Percentiles rank a stretch among this genome's conserved stretches.
Conservation (phyloP, 64 coral and sea anemone genomes). For the Actinia equina region DNA sequence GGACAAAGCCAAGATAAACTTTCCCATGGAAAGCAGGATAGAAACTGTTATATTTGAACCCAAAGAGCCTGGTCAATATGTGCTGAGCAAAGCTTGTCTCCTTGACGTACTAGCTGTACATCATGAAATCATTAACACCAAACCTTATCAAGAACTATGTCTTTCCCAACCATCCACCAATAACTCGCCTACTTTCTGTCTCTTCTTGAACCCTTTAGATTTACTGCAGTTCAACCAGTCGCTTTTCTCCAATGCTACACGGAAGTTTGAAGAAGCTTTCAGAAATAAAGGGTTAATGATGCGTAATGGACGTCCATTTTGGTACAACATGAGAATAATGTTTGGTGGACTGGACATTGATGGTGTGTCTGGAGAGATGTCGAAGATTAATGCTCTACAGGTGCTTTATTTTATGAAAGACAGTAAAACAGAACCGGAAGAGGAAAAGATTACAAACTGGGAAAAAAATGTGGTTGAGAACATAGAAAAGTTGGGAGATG, state of each 20-base stretch:
- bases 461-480: constrained; percentile 40
- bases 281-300: constrained; percentile 34
- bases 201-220: constrained; percentile 51
- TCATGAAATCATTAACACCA: constrained; percentile 21
- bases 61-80: background rate
- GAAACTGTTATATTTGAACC: constrained; percentile 30
- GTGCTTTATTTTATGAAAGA: constrained; percentile 42
- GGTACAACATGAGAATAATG: constrained; percentile 50
- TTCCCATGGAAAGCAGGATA: constrained; percentile 30
- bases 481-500: background rate
- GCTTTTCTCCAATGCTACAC: constrained; percentile 4
- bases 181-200: constrained; percentile 23
- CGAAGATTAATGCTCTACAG: constrained; percentile 38
- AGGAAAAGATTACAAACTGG: constrained; percentile 41
- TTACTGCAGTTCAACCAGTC: constrained; percentile 47
- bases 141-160: constrained; percentile 28
- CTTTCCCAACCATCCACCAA: constrained; percentile 20
- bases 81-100: constrained; percentile 21
- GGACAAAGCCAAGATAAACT: constrained; percentile 57
- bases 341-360: constrained; percentile 45
- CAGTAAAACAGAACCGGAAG: background rate
- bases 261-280: constrained; percentile 29
- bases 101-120: constrained; percentile 33
- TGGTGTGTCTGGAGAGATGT: background rate
- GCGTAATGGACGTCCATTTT: constrained; percentile 55